Conservation (phyloP, 1,140 invertebrate genomes). For the Parasteatoda tepidariorum region DNA sequence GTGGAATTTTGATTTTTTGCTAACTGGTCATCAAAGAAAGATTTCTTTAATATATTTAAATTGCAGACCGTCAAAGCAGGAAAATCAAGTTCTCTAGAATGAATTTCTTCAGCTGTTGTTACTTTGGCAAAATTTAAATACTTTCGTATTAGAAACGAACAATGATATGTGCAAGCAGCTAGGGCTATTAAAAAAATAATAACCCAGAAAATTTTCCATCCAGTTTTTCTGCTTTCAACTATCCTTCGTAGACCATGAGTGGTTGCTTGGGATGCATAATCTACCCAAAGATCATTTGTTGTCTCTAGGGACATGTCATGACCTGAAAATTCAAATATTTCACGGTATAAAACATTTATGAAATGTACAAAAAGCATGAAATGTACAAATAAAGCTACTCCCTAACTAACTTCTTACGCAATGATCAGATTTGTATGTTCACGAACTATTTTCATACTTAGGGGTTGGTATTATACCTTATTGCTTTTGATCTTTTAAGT, state of each 20-base stretch:
- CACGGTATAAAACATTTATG: no score
- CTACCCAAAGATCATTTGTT: constrained; percentile 3
- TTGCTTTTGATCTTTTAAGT: no score
- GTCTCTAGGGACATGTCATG: background rate
- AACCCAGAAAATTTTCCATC: constrained; percentile 44
- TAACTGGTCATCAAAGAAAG: constrained; percentile 40
- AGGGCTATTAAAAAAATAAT: constrained; percentile 49
- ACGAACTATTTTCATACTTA: no score
- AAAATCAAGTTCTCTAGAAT: constrained; percentile 61
- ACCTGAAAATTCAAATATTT: background rate
- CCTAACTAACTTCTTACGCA: no score
- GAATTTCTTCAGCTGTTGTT: constrained; percentile 62
- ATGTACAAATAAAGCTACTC: no score
- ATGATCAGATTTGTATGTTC: no score
- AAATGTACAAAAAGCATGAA: no score
- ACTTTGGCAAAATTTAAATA: constrained; percentile 52
- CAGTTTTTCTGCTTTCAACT: constrained; percentile 7
- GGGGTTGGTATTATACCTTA: no score
- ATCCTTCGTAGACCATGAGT: constrained; percentile 55
- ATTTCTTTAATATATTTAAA: constrained; percentile 60
- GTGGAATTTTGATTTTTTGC: constrained; percentile 23
- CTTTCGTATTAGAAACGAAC: constrained; percentile 53
- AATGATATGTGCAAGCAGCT: constrained; percentile 50
- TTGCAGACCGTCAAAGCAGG: constrained; percentile 62
- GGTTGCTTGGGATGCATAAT: constrained; percentile 42